These are phyloP conservation scores for Microcebus ravelobensis DNA, from an alignment of 2,113 vertebrate species.

Conservation along the genomic window DNA sequence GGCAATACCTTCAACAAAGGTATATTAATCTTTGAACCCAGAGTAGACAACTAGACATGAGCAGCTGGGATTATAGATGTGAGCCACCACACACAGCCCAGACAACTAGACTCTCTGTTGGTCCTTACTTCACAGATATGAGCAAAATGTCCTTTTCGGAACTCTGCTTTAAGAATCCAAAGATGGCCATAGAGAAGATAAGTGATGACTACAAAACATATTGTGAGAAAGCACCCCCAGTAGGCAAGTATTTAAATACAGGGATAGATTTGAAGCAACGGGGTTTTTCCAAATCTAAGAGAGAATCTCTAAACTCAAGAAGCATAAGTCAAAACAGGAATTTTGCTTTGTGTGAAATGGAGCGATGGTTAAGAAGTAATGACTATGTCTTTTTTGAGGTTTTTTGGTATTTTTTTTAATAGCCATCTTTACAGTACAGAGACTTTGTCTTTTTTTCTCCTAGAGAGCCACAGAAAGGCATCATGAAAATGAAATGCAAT, in stretches of 20 bases:
- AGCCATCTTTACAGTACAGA: too few relatives aligned
- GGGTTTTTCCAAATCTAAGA: not conserved
- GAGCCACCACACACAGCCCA: too few relatives aligned
- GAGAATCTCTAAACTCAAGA: not conserved
- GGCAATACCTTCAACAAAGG: not conserved
- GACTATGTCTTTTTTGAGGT: not conserved
- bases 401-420: too few relatives aligned
- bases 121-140: conserved; percentile 60
- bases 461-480: not conserved
- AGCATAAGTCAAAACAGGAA: not conserved
- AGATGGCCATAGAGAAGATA: conserved; percentile 63
- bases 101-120: not conserved
- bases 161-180: conserved; percentile 67
- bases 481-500: not conserved
- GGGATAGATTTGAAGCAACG: not conserved
- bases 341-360: not conserved
- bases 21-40: not conserved
- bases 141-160: conserved; percentile 71
- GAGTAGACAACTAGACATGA: not conserved
- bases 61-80: too few relatives aligned
- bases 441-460: not conserved
- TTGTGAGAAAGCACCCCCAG: conserved; percentile 34
- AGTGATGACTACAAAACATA: conserved; percentile 74
- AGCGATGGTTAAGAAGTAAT: not conserved
- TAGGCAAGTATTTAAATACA: conserved; percentile 66